A percentile compares a stretch with the other conserved stretches of the same genome.
phyloP scores from a whole-genome alignment of 2,888 invertebrate species.

The Pterostichus niger region DNA sequence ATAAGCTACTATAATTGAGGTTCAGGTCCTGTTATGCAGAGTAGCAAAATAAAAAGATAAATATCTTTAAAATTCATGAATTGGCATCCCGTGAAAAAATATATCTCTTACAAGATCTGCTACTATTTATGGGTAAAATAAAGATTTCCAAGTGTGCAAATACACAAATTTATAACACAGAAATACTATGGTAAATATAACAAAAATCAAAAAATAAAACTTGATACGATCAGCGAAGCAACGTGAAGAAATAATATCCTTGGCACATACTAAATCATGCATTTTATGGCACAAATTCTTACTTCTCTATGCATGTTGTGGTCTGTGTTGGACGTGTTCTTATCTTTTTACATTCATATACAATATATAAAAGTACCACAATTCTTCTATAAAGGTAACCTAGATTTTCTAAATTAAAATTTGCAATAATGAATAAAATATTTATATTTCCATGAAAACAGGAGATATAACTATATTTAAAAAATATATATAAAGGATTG shows the following conservation, averaged over 20 bases:
- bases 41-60: too few species aligned
- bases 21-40: too few species aligned
- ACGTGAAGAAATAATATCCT: conserved; percentile 7
- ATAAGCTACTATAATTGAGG: too few species aligned
- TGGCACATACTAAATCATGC: conserved; percentile 36
- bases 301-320: conserved; percentile 19
- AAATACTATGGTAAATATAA: not conserved
- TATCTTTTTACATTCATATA: conserved; percentile 30
- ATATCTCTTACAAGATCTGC: too few species aligned
- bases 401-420: not conserved
- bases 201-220: not conserved
- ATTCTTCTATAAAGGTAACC: not conserved
- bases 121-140: too few species aligned
- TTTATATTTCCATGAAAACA: too few species aligned
- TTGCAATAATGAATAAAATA: not conserved
- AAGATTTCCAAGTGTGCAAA: too few species aligned
- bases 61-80: too few species aligned
- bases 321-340: not conserved
- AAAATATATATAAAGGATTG: not conserved
- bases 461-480: too few species aligned
- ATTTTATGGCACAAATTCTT: conserved; percentile 25
- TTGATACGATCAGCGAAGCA: not conserved
- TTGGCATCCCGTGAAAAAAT: too few species aligned
- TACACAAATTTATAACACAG: not conserved
- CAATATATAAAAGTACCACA: not conserved